Conservation (phyloP, 1,140 invertebrate genomes). For the Aphaenogaster floridana region DNA sequence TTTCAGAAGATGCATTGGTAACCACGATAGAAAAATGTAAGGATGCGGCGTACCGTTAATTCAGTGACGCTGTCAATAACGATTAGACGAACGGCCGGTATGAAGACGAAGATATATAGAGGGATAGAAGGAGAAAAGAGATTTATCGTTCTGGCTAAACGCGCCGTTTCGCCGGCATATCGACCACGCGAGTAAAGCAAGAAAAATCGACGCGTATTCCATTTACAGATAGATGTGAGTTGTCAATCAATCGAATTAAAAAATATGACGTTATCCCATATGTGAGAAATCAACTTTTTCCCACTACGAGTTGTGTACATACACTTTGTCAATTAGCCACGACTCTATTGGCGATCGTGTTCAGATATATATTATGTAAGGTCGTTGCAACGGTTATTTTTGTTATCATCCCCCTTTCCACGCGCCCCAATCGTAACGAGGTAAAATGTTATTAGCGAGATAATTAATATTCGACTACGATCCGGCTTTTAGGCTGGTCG, state of each 20-base stretch:
- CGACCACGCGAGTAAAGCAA: slow-evolving; percentile 7
- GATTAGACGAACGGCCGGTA: slow-evolving; percentile 59
- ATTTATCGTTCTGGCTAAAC: slow-evolving; percentile 67
- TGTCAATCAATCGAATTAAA: slow-evolving; percentile 17
- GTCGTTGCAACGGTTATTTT: slow-evolving; percentile 2
- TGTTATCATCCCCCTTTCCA: not conserved
- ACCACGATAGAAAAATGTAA: slow-evolving; percentile 31
- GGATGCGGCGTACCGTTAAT: slow-evolving; percentile 72
- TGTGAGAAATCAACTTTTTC: slow-evolving; percentile 1
- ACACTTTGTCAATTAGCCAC: not conserved
- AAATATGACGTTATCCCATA: slow-evolving; percentile 14
- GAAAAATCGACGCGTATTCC: slow-evolving; percentile 62
- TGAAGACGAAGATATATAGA: slow-evolving; percentile 62
- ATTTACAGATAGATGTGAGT: slow-evolving; percentile 11
- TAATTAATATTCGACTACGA: slow-evolving; percentile 58
- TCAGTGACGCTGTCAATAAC: slow-evolving; percentile 75
- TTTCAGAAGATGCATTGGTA: slow-evolving; percentile 21
- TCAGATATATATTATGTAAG: slow-evolving; percentile 21
- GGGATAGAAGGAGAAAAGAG: slow-evolving; percentile 68
- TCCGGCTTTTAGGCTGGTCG: slow-evolving; percentile 25
- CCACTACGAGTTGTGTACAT: not conserved
- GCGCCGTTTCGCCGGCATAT: slow-evolving; percentile 18
- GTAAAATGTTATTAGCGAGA: slow-evolving; percentile 55
- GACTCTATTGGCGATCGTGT: slow-evolving; percentile 1
- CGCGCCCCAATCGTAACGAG: slow-evolving; percentile 21